These are phyloP conservation scores for Drosophila sechellia DNA, from an alignment of 1,140 invertebrate species.

Conservation along the genomic window DNA sequence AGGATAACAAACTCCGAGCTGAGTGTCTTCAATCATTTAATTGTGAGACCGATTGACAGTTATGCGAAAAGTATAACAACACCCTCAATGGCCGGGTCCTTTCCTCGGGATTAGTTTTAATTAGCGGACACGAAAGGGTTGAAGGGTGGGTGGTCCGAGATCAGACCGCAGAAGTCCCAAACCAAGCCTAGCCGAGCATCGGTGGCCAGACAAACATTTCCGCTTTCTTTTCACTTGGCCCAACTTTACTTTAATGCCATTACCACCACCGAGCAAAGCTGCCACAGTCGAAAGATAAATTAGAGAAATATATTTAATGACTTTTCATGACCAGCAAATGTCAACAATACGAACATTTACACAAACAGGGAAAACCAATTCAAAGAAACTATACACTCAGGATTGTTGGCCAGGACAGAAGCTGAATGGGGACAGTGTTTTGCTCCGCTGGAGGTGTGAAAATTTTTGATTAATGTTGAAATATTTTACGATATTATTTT, in stretches of 20 bases:
- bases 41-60: constrained; percentile 75
- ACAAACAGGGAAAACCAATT: constrained; percentile 39
- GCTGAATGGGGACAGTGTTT: constrained; percentile 14
- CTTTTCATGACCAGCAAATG: constrained; percentile 82
- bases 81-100: constrained; percentile 33
- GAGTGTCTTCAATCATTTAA: constrained; percentile 83
- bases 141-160: constrained; percentile 14
- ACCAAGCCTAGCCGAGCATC: constrained; percentile 5
- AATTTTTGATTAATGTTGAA: constrained; percentile 78
- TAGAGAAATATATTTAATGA: constrained; percentile 83
- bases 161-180: constrained; percentile 26
- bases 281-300: constrained; percentile 75
- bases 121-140: constrained; percentile 67
- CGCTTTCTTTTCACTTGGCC: constrained; percentile 47
- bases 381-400: constrained; percentile 60
- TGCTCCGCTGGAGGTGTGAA: constrained; percentile 68
- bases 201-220: constrained; percentile 51
- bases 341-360: constrained; percentile 78
- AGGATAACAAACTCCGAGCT: constrained; percentile 16
- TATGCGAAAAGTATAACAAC: constrained; percentile 75
- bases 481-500: constrained; percentile 30
- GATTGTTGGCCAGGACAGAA: constrained; percentile 49
- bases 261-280: constrained; percentile 59
- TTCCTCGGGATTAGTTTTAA: constrained; percentile 76
- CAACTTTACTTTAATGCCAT: constrained; percentile 67